A percentile compares a stretch with the other conserved stretches of the same genome.
phyloP scores from a whole-genome alignment of 2,797 vertebrate genomes.

The Gephyroberyx darwinii region DNA sequence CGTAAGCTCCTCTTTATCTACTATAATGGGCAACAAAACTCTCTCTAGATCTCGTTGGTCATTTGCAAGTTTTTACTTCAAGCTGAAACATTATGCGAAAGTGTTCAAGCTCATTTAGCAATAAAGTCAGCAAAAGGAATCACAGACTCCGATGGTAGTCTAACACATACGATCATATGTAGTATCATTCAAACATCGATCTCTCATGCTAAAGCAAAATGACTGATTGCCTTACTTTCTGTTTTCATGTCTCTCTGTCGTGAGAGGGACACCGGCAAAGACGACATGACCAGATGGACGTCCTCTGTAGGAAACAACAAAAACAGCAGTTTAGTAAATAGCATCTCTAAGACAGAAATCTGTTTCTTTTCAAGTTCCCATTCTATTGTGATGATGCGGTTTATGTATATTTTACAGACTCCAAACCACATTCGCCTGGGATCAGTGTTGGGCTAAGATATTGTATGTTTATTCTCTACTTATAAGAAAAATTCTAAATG shows the following conservation, averaged over 20 bases:
- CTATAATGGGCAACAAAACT: background rate
- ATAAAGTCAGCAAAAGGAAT: background rate
- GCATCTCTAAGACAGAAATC: constrained; percentile 1
- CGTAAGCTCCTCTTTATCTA: too few relatives aligned
- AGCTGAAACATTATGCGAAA: too few relatives aligned
- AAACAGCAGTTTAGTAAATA: constrained; percentile 2
- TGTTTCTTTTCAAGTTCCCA: background rate
- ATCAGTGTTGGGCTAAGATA: too few relatives aligned
- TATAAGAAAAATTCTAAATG: too few relatives aligned
- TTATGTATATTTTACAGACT: too few relatives aligned
- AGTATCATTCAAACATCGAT: background rate
- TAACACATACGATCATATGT: background rate
- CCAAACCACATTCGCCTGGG: too few relatives aligned
- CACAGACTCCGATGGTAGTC: background rate
- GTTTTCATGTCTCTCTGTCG: constrained; percentile 76
- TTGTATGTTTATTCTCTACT: too few relatives aligned
- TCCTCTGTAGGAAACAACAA: constrained; percentile 74
- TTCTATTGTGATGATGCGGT: background rate
- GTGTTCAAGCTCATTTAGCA: background rate
- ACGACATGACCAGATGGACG: constrained; percentile 78
- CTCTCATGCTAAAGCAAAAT: background rate
- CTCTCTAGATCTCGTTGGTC: background rate
- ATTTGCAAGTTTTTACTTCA: background rate
- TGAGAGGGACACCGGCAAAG: constrained; percentile 76
- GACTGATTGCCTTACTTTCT: constrained; percentile 70